Evolutionary conservation across 1,140 invertebrate genomes (phyloP), one percentile per base, ranked within the genome.

Genomic region (Neodiprion fabricii): DNA sequence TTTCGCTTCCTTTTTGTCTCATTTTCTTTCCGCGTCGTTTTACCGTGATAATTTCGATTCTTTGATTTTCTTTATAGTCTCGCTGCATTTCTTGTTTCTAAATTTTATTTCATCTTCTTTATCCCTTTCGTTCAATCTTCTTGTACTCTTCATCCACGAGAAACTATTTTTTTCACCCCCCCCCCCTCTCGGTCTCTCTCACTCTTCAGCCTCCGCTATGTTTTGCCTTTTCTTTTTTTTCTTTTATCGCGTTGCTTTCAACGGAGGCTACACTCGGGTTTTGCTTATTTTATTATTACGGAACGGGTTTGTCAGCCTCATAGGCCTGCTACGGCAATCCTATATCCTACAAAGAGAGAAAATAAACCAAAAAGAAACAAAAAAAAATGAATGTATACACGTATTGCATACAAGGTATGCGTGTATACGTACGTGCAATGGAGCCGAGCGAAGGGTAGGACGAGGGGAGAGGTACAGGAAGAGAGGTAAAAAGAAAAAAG

Each of bases 271-370:
- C 68, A 48, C 70, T 70, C 21, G 11, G 17, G 17, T 23, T 17
- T n/a, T 48, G 23, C 70, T 85, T 86, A 84, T 81, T 84, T 84
- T 84, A 84, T 85, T 85, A 86, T 86, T 85, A 81, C 76, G 75
- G 81, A 83, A 83, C 81, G 80, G 80, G 82, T 86, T 84, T 81
- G 80, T 78, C 77, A 76, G 80, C 80, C 75, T 79, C 76, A 72
- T 71, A 75, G 76, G 75, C 28, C 28, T 40, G 28, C 28, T 40
- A 40, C 28, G 28, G 5, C 28, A 5, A 5, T 40, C 28, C 28
- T 40, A 40, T 40, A 40, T 40, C 28, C 28, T 40, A 40, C 5
- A 40, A 40, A 40, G 28, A 40, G 28, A 40, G 28, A 40, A 40
- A 40, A 40, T 40, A 40, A 40, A 40, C 28, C 28, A 40, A 40